Evolutionary conservation across 2,797 vertebrate genomes (phyloP).

Genomic region (Pteronotus mesoamericanus): DNA sequence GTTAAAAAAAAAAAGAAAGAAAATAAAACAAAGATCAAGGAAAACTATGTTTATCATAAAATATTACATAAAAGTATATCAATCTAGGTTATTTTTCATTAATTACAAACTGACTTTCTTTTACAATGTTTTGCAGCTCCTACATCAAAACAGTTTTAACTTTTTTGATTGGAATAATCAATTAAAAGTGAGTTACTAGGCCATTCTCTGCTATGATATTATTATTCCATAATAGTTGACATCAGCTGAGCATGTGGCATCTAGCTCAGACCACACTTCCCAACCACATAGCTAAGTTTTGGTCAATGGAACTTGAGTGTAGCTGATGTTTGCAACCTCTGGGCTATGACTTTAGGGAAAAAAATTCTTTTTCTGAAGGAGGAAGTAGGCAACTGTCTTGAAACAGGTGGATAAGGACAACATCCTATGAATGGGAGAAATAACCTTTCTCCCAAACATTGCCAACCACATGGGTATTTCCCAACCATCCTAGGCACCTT

Average conservation of each 20-base stretch:
- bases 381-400: not conserved
- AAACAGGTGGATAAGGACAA: not conserved
- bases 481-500: not conserved
- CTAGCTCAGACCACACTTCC: not conserved
- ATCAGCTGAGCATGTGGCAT: not conserved
- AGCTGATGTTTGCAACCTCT: not conserved
- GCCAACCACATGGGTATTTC: not conserved
- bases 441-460: not conserved
- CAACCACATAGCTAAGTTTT: not conserved
- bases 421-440: not conserved
- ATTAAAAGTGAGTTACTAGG: not conserved
- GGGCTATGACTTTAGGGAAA: not conserved
- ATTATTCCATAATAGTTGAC: not conserved
- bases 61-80: not conserved
- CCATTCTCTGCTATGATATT: not conserved
- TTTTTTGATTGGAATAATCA: not conserved
- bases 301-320: not conserved
- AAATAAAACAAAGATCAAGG: conserved; percentile 34
- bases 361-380: not conserved
- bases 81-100: conserved; percentile 24
- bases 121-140: not conserved
- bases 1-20: not conserved
- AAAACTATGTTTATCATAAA: not conserved
- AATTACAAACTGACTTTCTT: conserved; percentile 19
- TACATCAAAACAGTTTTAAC: conserved; percentile 19